These are phyloP conservation scores for Bagarius yarrelli DNA, from an alignment of 2,113 vertebrate species.

Conservation along the genomic window DNA sequence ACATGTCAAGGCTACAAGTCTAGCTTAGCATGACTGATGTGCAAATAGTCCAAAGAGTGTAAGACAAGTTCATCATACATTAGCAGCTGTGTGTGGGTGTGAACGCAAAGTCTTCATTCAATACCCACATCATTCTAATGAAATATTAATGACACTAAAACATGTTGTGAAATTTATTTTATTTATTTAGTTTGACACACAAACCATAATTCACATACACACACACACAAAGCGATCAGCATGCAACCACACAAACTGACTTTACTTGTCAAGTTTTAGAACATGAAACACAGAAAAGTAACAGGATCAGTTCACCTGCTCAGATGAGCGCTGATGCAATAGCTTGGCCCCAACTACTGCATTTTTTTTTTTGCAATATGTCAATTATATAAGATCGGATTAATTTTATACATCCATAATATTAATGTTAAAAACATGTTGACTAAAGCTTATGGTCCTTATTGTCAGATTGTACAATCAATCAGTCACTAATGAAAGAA, in stretches of 20 bases:
- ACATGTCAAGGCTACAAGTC: too few relatives aligned
- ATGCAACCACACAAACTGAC: conserved; percentile 36
- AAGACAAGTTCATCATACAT: neutral
- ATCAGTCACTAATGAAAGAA: neutral
- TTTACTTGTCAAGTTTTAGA: neutral
- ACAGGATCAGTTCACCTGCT: neutral
- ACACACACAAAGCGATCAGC: conserved; percentile 1
- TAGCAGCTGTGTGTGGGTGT: too few relatives aligned
- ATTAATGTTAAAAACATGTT: neutral
- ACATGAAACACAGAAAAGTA: neutral
- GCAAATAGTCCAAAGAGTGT: neutral
- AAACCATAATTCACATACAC: neutral
- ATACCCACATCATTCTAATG: neutral
- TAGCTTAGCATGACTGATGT: too few relatives aligned
- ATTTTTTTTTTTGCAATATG: conserved; percentile 13
- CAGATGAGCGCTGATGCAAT: neutral
- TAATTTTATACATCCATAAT: neutral
- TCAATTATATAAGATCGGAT: neutral
- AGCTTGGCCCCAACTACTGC: conserved; percentile 20
- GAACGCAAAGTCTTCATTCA: neutral
- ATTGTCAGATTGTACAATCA: neutral
- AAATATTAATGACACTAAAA: neutral
- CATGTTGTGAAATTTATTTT: neutral
- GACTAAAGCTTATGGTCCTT: neutral
- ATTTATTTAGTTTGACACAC: conserved; percentile 31